Percentiles rank a stretch among this genome's conserved stretches.
Conservation (phyloP, 1,140 invertebrate species). For the Scaptomyza montana region DNA sequence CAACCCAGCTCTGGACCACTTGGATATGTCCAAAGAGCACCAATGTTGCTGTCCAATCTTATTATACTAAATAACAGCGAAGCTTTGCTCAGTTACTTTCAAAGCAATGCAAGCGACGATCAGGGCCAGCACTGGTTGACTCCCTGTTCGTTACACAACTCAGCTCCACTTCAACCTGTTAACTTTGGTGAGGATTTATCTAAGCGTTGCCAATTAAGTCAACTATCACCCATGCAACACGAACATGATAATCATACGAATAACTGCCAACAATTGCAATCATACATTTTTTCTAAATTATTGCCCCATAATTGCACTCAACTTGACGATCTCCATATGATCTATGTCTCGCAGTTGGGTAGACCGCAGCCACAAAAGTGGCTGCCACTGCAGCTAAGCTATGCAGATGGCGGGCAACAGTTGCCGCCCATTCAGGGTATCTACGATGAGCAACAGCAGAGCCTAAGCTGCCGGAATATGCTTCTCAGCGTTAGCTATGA, state of each 20-base stretch:
- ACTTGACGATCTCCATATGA: slow-evolving; percentile 34
- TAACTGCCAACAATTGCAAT: slow-evolving; percentile 62
- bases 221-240: slow-evolving; percentile 8
- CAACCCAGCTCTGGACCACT: slow-evolving; percentile 65
- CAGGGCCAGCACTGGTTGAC: slow-evolving; percentile 48
- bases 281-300: slow-evolving; percentile 50
- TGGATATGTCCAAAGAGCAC: slow-evolving; percentile 64
- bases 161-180: slow-evolving; percentile 19
- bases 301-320: slow-evolving; percentile 42
- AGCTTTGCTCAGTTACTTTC: slow-evolving; percentile 53
- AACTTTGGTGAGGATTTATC: slow-evolving; percentile 60
- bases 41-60: slow-evolving; percentile 53
- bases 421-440: slow-evolving; percentile 40
- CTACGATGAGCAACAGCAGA: slow-evolving; percentile 45
- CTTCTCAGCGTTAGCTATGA: slow-evolving; percentile 70
- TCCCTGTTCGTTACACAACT: slow-evolving; percentile 35
- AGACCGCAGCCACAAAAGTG: slow-evolving; percentile 62
- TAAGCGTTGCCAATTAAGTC: slow-evolving; percentile 58
- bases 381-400: slow-evolving; percentile 55
- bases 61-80: slow-evolving; percentile 43
- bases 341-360: slow-evolving; percentile 66
- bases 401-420: slow-evolving; percentile 22
- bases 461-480: slow-evolving; percentile 73
- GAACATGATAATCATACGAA: slow-evolving; percentile 59
- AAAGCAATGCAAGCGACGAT: not conserved